Percentiles rank a stretch among this genome's conserved stretches.
Evolutionary conservation across 2,113 vertebrate genomes (phyloP).

Genomic region (Excalfactoria chinensis): DNA sequence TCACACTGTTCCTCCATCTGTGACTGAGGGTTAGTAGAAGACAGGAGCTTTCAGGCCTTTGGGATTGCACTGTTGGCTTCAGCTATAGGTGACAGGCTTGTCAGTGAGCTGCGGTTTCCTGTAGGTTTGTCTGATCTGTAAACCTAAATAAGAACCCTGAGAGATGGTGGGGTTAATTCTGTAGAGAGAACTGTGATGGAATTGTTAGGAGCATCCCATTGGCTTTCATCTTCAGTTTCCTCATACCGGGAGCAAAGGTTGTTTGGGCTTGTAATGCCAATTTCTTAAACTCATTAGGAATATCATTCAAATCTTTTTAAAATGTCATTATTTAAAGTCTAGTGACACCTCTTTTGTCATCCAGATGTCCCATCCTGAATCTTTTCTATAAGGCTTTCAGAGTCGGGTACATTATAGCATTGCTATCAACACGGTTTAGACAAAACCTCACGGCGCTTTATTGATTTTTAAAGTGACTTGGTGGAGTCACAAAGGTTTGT

Average conservation of each 20-base stretch:
- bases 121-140: background rate
- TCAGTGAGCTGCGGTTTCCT: background rate
- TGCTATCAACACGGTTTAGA: background rate
- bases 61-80: background rate
- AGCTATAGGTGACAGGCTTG: background rate
- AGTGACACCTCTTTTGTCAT: background rate
- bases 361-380: background rate
- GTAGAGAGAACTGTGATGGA: background rate
- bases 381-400: background rate
- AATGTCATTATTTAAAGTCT: slow-evolving; percentile 23
- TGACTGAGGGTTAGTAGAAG: background rate
- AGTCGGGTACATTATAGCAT: background rate
- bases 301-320: slow-evolving; percentile 2
- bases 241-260: background rate
- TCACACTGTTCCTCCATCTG: background rate
- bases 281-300: slow-evolving; percentile 1
- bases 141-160: background rate
- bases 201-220: background rate
- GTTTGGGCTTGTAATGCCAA: background rate
- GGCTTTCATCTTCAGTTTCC: background rate
- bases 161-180: background rate
- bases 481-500: background rate
- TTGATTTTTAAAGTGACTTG: background rate
- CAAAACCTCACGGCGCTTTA: background rate
- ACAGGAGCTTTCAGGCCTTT: background rate